phyloP scores from a whole-genome alignment of 2,797 vertebrate species.

The Brotula barbata region DNA sequence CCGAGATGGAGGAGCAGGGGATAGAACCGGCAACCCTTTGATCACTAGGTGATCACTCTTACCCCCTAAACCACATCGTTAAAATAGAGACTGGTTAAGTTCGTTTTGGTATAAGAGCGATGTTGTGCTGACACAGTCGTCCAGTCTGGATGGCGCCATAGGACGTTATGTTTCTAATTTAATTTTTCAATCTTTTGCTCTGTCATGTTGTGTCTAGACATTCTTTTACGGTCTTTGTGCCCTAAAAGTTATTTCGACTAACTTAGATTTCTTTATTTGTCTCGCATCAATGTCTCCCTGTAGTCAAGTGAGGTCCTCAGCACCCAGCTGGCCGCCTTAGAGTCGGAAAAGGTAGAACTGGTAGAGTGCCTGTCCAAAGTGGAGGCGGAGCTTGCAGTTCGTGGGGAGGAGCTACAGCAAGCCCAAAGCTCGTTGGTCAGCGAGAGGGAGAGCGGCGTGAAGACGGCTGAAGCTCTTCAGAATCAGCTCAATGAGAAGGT shows the following conservation, averaged over 20 bases:
- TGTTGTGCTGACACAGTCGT: no score
- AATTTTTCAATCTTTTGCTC: no score
- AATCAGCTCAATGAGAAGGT: constrained; percentile 85
- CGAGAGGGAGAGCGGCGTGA: constrained; percentile 74
- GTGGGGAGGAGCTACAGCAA: constrained; percentile 77
- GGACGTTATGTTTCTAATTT: no score
- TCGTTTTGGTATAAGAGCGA: no score
- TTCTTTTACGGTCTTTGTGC: constrained; percentile 3
- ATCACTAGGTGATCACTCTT: no score
- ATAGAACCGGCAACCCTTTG: no score
- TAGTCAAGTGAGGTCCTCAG: constrained; percentile 78
- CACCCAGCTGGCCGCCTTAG: constrained; percentile 71
- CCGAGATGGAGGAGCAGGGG: no score
- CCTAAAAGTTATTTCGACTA: constrained; percentile 5
- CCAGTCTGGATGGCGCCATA: no score
- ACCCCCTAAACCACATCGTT: no score
- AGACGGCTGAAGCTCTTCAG: constrained; percentile 71
- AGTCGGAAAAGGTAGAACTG: constrained; percentile 80
- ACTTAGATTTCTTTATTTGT: not conserved
- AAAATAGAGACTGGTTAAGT: no score
- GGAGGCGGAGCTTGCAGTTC: constrained; percentile 68
- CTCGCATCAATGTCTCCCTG: not conserved
- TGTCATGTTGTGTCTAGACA: constrained; percentile 15
- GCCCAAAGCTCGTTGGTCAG: constrained; percentile 71
- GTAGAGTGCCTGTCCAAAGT: constrained; percentile 66